These are phyloP conservation scores for Eupithecia insigniata DNA, from an alignment of 2,888 invertebrate genomes.

Conservation along the genomic window DNA sequence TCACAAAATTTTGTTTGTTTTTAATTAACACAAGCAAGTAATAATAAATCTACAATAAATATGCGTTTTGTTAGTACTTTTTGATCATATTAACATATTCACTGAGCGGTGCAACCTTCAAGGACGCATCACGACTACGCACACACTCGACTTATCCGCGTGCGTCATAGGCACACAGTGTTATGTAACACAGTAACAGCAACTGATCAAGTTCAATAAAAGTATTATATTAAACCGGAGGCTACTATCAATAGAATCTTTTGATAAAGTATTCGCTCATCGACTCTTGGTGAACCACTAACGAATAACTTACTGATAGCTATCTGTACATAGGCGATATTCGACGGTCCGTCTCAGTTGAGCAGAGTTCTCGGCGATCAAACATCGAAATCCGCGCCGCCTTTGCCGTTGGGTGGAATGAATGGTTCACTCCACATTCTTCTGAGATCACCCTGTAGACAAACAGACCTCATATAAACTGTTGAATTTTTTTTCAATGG, in stretches of 20 bases:
- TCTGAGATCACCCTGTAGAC: conserved; percentile 93
- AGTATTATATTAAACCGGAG: background rate
- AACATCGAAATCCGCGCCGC: conserved; percentile 79
- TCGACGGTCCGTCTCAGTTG: conserved; percentile 20
- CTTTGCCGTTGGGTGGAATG: conserved; percentile 91
- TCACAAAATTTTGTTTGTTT: background rate
- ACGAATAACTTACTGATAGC: conserved; percentile 20
- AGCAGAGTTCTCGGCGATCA: conserved; percentile 55
- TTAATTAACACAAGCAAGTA: background rate
- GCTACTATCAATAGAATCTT: background rate
- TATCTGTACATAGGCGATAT: conserved; percentile 32
- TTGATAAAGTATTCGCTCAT: conserved; percentile 7
- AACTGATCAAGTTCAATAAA: background rate
- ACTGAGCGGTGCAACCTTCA: background rate
- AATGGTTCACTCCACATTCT: conserved; percentile 99
- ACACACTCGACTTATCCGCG: background rate
- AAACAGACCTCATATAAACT: conserved; percentile 2
- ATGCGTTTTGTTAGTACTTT: background rate
- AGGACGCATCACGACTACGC: background rate
- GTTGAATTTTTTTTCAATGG: background rate
- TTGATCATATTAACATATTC: background rate
- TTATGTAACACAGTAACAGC: background rate
- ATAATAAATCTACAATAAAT: background rate
- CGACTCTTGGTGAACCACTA: conserved; percentile 11
- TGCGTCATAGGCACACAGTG: background rate